phyloP scores from a whole-genome alignment of 2,113 vertebrate genomes.

The Poeciliopsis occidentalis region DNA sequence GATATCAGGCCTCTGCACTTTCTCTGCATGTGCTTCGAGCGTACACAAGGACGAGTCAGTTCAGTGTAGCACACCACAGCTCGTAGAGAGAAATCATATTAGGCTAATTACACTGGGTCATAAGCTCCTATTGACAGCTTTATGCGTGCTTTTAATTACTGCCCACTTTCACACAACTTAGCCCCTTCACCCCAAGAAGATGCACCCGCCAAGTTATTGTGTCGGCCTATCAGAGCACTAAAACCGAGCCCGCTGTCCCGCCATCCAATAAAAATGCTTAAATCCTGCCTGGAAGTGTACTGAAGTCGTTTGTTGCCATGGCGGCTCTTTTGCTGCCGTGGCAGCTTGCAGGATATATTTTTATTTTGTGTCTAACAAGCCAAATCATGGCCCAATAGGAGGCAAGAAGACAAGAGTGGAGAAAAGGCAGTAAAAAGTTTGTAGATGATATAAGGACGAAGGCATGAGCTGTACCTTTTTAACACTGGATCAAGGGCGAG shows the following conservation, averaged over 20 bases:
- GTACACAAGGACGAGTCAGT: slow-evolving; percentile 73
- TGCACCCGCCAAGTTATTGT: slow-evolving; percentile 71
- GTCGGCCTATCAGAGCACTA: slow-evolving; percentile 64
- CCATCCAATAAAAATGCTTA: slow-evolving; percentile 64
- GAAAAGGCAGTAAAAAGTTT: slow-evolving; percentile 76
- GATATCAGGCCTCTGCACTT: slow-evolving; percentile 32
- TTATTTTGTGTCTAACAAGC: slow-evolving; percentile 82
- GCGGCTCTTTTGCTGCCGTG: slow-evolving; percentile 76
- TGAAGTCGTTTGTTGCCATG: slow-evolving; percentile 80
- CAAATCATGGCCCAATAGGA: slow-evolving; percentile 76
- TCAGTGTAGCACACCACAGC: slow-evolving; percentile 66
- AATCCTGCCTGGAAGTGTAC: slow-evolving; percentile 58
- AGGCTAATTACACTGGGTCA: slow-evolving; percentile 81
- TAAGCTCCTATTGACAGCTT: slow-evolving; percentile 84
- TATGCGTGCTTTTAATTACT: slow-evolving; percentile 84
- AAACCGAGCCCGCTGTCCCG: slow-evolving; percentile 54
- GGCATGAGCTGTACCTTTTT: slow-evolving; percentile 65
- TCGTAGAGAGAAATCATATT: slow-evolving; percentile 79
- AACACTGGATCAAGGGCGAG: slow-evolving; percentile 70
- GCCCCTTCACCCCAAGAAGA: slow-evolving; percentile 77
- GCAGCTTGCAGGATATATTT: slow-evolving; percentile 77
- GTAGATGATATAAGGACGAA: slow-evolving; percentile 70
- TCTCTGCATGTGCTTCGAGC: slow-evolving; percentile 48
- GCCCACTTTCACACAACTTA: slow-evolving; percentile 82
- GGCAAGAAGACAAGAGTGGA: slow-evolving; percentile 57